phyloP scores from a whole-genome alignment of 1,140 invertebrate genomes.

The Drosophila watanabei region DNA sequence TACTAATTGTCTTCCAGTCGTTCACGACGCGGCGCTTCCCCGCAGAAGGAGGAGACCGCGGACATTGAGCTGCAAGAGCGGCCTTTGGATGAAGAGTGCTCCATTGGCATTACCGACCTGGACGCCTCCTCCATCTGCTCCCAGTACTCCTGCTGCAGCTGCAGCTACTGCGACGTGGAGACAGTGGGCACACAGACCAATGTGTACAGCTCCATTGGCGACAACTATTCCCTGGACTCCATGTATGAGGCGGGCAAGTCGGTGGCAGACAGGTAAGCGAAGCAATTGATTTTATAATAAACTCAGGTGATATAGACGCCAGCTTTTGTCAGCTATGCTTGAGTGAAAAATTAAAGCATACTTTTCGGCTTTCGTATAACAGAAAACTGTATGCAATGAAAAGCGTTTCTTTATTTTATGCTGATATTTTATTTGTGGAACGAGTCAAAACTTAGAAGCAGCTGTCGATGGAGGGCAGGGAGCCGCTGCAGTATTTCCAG shows the following conservation, averaged over 20 bases:
- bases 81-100: conserved; percentile 69
- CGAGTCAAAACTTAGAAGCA: conserved; percentile 51
- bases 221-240: conserved; percentile 77
- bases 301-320: neutral
- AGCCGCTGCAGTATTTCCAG: conserved; percentile 65
- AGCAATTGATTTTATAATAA: neutral
- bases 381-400: too few relatives aligned
- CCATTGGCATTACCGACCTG: conserved; percentile 81
- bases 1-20: conserved; percentile 45
- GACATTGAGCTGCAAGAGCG: conserved; percentile 20
- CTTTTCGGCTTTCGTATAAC: conserved; percentile 8
- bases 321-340: conserved; percentile 3
- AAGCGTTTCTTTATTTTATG: neutral
- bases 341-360: neutral
- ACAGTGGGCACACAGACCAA: conserved; percentile 56
- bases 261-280: conserved; percentile 70
- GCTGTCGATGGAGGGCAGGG: conserved; percentile 61
- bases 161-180: conserved; percentile 86
- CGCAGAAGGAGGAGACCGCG: conserved; percentile 35
- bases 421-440: conserved; percentile 7
- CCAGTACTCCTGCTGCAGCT: conserved; percentile 87
- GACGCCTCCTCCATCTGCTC: conserved; percentile 86
- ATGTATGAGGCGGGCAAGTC: conserved; percentile 66
- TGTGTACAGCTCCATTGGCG: conserved; percentile 75
- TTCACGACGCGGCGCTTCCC: conserved; percentile 30